Percentiles rank a stretch among this genome's conserved stretches.
Evolutionary conservation across 2,113 vertebrate species (phyloP).

Genomic region (Tympanuchus pallidicinctus): DNA sequence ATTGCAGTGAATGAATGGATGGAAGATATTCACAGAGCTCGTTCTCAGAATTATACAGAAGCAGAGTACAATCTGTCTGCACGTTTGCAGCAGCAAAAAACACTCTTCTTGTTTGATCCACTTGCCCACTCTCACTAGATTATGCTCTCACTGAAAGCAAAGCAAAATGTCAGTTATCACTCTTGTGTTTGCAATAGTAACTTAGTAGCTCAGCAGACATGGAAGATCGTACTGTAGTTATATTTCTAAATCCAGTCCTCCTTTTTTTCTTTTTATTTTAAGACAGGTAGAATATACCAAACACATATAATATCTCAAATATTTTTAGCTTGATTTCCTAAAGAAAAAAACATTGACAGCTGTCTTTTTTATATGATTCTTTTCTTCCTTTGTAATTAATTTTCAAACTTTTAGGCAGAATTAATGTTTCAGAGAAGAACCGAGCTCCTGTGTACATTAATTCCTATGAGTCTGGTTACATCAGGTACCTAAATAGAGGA

Average conservation of each 20-base stretch:
- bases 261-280: not conserved
- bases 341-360: not conserved
- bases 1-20: conserved; percentile 1
- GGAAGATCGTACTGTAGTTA: not conserved
- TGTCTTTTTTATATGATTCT: not conserved
- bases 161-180: not conserved
- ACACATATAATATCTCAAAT: not conserved
- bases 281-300: not conserved
- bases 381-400: not conserved
- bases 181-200: not conserved
- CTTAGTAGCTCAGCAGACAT: not conserved
- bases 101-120: not conserved
- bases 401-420: not conserved
- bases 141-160: not conserved
- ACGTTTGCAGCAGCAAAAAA: not conserved
- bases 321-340: not conserved
- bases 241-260: not conserved
- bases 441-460: not conserved
- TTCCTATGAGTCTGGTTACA: not conserved
- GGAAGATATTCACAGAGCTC: not conserved
- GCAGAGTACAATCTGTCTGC: conserved; percentile 6
- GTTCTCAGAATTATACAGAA: conserved; percentile 28
- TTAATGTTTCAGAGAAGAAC: not conserved
- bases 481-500: not conserved
- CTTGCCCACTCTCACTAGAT: not conserved